A percentile compares a stretch with the other conserved stretches of the same genome.
phyloP scores from a whole-genome alignment of 1,140 invertebrate species.

The Sitodiplosis mosellana region DNA sequence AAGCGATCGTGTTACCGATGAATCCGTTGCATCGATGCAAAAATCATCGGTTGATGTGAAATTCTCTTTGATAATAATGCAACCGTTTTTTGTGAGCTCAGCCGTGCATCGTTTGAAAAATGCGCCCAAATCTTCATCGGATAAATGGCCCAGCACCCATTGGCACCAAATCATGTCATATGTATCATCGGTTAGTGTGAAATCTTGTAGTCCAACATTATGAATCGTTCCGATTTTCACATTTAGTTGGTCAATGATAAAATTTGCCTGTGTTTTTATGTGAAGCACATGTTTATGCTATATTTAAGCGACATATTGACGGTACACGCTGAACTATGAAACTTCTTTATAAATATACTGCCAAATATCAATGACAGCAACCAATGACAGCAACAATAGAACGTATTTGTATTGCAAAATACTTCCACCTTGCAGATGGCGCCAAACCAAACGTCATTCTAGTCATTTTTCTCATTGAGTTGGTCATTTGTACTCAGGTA shows the following conservation, averaged over 20 bases:
- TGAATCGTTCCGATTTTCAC: conserved; percentile 49
- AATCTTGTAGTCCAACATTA: conserved; percentile 66
- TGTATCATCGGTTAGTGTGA: conserved; percentile 45
- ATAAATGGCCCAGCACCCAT: conserved; percentile 90
- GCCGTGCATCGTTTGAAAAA: conserved; percentile 67
- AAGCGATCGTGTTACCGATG: conserved; percentile 74
- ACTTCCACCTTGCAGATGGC: too few species aligned
- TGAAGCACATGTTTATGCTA: too few species aligned
- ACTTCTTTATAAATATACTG: too few species aligned
- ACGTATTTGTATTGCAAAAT: too few species aligned
- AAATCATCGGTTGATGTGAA: conserved; percentile 47
- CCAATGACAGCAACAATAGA: too few species aligned
- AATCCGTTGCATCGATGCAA: conserved; percentile 72
- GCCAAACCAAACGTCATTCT: too few species aligned
- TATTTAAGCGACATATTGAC: too few species aligned
- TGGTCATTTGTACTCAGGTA: conserved; percentile 24
- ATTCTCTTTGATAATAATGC: conserved; percentile 93
- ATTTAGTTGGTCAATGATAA: too few species aligned
- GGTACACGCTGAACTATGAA: too few species aligned
- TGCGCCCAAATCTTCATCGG: conserved; percentile 63
- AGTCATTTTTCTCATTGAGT: too few species aligned
- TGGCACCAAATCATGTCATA: conserved; percentile 98
- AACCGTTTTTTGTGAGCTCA: conserved; percentile 49
- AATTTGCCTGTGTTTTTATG: too few species aligned
- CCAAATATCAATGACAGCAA: too few species aligned